Evolutionary conservation across 2,113 vertebrate genomes (phyloP).

Genomic region (Zosterops pallidus): DNA sequence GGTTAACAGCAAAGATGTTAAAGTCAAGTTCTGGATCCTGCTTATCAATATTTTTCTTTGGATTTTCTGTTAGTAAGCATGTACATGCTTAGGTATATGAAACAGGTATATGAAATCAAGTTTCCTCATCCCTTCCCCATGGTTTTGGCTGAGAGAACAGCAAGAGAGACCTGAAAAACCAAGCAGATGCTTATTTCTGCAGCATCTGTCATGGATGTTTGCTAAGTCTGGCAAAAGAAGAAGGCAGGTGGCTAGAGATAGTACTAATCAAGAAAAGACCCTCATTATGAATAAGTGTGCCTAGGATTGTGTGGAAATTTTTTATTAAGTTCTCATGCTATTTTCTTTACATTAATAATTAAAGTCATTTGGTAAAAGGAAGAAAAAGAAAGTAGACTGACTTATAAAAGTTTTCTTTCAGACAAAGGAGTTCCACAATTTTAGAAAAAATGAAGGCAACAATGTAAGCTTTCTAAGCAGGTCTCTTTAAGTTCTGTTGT

Average conservation of each 20-base stretch:
- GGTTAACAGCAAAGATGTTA: not conserved
- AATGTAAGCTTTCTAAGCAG: not conserved
- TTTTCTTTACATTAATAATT: not conserved
- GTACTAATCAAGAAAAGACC: not conserved
- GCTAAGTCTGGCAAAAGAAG: not conserved
- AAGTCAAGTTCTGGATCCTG: not conserved
- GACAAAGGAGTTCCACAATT: not conserved
- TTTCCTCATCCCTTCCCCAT: not conserved
- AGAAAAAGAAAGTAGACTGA: not conserved
- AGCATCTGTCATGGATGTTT: not conserved
- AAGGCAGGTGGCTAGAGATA: not conserved
- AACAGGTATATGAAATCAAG: not conserved
- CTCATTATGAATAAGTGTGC: not conserved
- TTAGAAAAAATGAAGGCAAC: not conserved
- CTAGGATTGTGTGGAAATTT: not conserved
- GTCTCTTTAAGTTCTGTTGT: not conserved
- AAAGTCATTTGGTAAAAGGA: not conserved
- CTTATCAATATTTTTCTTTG: not conserved
- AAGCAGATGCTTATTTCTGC: slow-evolving; percentile 3
- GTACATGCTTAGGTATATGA: too few species aligned
- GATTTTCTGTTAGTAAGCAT: not conserved
- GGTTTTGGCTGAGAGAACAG: not conserved
- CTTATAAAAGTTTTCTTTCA: not conserved
- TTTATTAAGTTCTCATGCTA: not conserved
- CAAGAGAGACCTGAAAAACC: not conserved